These are phyloP conservation scores for Drosophila diplacantha DNA, from an alignment of 2,888 invertebrate species.

Conservation along the genomic window DNA sequence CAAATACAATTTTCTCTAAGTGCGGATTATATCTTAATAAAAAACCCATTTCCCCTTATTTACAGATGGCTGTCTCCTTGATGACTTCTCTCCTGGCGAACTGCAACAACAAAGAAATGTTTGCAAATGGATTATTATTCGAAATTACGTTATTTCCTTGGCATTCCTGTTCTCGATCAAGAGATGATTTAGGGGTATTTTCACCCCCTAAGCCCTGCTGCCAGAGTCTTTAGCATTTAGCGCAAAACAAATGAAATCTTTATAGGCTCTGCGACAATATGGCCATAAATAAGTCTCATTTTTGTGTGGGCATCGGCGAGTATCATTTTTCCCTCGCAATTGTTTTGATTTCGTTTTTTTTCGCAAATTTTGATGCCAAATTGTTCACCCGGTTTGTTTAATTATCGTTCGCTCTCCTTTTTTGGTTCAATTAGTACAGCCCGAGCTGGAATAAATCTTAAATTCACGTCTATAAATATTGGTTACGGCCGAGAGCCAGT, in stretches of 20 bases:
- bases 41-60: constrained; percentile 6
- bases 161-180: constrained; percentile 23
- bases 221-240: constrained; percentile 26
- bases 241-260: constrained; percentile 48
- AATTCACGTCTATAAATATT: constrained; percentile 38
- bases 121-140: constrained; percentile 11
- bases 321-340: constrained; percentile 16
- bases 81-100: constrained; percentile 3
- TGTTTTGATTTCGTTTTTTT: constrained; percentile 7
- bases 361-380: background rate
- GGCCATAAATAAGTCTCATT: constrained; percentile 50
- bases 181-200: constrained; percentile 44
- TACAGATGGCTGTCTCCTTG: constrained; percentile 5
- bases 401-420: constrained; percentile 29
- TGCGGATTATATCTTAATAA: background rate
- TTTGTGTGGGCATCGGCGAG: constrained; percentile 32
- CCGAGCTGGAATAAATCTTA: constrained; percentile 29
- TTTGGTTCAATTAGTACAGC: constrained; percentile 38
- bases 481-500: constrained; percentile 24
- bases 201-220: constrained; percentile 27
- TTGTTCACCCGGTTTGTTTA: constrained; percentile 28
- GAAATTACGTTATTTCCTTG: constrained; percentile 13
- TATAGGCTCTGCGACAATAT: constrained; percentile 41
- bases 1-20: background rate
- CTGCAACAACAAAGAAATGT: background rate